Evolutionary conservation across 2,113 vertebrate genomes (phyloP).

Genomic region (Ceyx cyanopectus): DNA sequence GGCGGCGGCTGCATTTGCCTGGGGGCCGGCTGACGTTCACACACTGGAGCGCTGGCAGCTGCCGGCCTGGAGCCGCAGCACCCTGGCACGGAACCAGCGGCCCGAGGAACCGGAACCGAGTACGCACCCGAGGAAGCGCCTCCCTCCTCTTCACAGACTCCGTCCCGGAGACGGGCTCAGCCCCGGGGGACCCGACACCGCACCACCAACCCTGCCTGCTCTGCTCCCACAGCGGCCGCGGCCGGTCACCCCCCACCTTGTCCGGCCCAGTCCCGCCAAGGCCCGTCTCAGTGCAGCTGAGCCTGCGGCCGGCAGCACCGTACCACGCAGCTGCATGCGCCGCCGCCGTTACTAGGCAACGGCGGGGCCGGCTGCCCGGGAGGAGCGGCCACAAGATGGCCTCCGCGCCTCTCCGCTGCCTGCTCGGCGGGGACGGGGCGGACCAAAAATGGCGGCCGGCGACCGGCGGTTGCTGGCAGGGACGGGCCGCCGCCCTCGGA

Average conservation of each 20-base stretch:
- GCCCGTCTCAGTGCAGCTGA: no score
- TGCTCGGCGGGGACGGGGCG: accelerated
- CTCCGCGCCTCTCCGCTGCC: not conserved
- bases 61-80: not conserved
- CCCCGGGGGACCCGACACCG: not conserved
- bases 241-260: not conserved
- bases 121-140: no score
- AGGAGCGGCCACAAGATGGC: slow-evolving; percentile 51
- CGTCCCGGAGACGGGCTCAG: not conserved
- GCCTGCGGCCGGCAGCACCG: not conserved
- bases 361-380: not conserved
- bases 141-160: not conserved
- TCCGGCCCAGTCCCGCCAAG: not conserved
- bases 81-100: not conserved
- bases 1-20: no score
- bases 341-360: slow-evolving; percentile 37
- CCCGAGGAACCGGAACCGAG: accelerated
- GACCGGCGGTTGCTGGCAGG: accelerated
- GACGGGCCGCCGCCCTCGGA: accelerated
- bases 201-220: not conserved
- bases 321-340: not conserved
- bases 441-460: not conserved
- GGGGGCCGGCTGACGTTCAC: no score
- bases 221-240: not conserved
- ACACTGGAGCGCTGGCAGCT: not conserved